Evolutionary conservation across 2,113 vertebrate genomes (phyloP), one percentile per base, ranked within the genome.

Genomic region (Taxidea taxus): DNA sequence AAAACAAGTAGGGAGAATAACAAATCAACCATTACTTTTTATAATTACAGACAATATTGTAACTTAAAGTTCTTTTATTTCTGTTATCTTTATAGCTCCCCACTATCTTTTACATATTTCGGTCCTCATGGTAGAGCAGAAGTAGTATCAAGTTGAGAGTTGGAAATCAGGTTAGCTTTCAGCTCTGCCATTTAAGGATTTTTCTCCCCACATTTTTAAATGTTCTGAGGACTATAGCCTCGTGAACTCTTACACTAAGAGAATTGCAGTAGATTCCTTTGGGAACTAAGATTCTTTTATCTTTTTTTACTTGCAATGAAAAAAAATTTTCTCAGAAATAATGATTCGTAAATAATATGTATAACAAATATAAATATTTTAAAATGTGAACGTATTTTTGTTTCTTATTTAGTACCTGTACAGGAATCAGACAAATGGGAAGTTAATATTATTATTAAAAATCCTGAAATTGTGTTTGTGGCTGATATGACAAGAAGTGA

Each of bases 391-490:
- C 49, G 74, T 78, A 34, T 83, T 95, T 94, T 68, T 81, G 56
- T 94, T 98, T 51, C 93, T 95, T 95, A 91, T 96, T 89, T 97
- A 99, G 99, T 94, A 83, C 74, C 99, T 93, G 39, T 97, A 93
- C 98, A 99, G 78, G 94, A 98, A 21, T 86, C 98, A 54, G 98
- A 99, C 62, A 99, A 99, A 56, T 99, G 98, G 42, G 99, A 99
- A 98, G 98, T 99, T 66, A 99, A 99, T 78, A 97, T 99, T 75
- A 7, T 99, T 64, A 98, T 99, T 98, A 99, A 99, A 98, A 99
- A 99, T 97, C 99, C 99, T 2, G 99, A 99, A 98, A 99, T 99
- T 51, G 99, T 99, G 27, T 99, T 99, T 97, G 99, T 99, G 97
- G 99, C 99, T 1, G 99, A 99, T 97, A 98, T 99, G 98, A 99